A percentile compares a stretch with the other conserved stretches of the same genome.
phyloP scores from a whole-genome alignment of 2,113 vertebrate genomes.

The Tupaia tana region DNA sequence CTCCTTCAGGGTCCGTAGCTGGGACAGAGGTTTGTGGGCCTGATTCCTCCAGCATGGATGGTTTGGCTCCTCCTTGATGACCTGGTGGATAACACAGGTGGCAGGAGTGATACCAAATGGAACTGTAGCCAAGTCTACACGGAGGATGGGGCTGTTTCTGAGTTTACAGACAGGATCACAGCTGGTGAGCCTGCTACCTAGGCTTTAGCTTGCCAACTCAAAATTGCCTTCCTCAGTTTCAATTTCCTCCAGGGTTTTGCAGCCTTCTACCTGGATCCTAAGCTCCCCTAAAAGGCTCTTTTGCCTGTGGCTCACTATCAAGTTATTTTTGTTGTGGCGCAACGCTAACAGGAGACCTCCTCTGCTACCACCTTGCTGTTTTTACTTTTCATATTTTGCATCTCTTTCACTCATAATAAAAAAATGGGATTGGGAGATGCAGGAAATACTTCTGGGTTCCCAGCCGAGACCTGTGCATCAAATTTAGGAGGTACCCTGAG shows the following conservation, averaged over 20 bases:
- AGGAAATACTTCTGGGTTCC: neutral
- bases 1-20: neutral
- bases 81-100: neutral
- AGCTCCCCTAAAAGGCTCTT: neutral
- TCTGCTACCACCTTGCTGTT: neutral
- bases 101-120: neutral
- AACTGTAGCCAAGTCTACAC: neutral
- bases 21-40: neutral
- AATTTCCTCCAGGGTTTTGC: neutral
- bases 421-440: neutral
- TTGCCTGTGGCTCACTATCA: neutral
- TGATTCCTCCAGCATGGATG: neutral
- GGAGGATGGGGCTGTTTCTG: neutral
- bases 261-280: neutral
- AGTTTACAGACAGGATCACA: neutral
- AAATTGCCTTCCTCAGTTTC: neutral
- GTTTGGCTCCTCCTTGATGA: neutral
- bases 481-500: too few species aligned
- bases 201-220: neutral
- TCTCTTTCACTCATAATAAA: neutral
- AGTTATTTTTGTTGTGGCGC: neutral
- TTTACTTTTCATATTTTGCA: neutral
- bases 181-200: neutral
- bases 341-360: too few species aligned
- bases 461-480: neutral